Conservation (phyloP, 2,113 vertebrate species). For the Mus spicilegus region DNA sequence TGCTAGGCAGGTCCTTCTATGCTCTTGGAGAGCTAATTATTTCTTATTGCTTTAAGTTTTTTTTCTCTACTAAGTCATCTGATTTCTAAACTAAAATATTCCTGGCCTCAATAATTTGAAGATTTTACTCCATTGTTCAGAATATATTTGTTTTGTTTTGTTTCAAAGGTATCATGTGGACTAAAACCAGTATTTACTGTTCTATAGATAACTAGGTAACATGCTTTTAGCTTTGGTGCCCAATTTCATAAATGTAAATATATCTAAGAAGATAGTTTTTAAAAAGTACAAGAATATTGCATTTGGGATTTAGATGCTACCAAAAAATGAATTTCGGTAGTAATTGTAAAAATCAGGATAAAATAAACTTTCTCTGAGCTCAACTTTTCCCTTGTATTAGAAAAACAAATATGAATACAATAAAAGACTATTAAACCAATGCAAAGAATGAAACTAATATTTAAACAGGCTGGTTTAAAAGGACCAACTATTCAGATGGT, state of each 20-base stretch:
- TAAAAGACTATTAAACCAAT: slow-evolving; percentile 55
- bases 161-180: slow-evolving; percentile 67
- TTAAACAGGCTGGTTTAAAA: slow-evolving; percentile 34
- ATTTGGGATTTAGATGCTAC: slow-evolving; percentile 66
- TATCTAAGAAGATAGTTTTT: neutral
- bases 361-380: slow-evolving; percentile 79
- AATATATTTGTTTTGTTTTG: slow-evolving; percentile 56
- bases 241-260: neutral
- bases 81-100: slow-evolving; percentile 82
- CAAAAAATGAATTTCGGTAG: slow-evolving; percentile 71
- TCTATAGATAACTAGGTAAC: slow-evolving; percentile 58
- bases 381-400: slow-evolving; percentile 68
- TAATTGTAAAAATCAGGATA: slow-evolving; percentile 61
- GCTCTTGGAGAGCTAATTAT: slow-evolving; percentile 85
- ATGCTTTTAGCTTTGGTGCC: slow-evolving; percentile 66
- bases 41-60: slow-evolving; percentile 82
- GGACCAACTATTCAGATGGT: slow-evolving; percentile 31
- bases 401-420: slow-evolving; percentile 74
- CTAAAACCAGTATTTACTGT: slow-evolving; percentile 74
- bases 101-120: slow-evolving; percentile 80
- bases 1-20: slow-evolving; percentile 83
- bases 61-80: slow-evolving; percentile 83
- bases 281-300: slow-evolving; percentile 51
- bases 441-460: slow-evolving; percentile 38
- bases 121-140: slow-evolving; percentile 40